A percentile compares a stretch with the other conserved stretches of the same genome.
phyloP scores from a whole-genome alignment of 1,140 invertebrate genomes.

The Micrasema minimum region DNA sequence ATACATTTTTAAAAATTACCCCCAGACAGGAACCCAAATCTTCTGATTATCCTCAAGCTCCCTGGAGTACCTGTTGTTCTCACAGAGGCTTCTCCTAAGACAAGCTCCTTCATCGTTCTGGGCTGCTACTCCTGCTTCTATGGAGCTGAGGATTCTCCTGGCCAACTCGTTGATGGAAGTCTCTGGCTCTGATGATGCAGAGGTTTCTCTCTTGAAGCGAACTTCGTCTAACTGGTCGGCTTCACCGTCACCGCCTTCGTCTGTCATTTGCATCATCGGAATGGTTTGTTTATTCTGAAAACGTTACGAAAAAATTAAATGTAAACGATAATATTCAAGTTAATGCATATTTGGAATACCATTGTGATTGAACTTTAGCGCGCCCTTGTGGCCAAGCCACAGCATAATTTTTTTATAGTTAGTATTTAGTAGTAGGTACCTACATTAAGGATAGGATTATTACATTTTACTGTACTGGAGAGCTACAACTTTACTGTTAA shows the following conservation, averaged over 20 bases:
- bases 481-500: too few relatives aligned
- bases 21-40: constrained; percentile 77
- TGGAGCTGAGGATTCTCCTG: constrained; percentile 60
- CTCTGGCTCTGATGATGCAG: too few relatives aligned
- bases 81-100: constrained; percentile 71
- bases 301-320: too few relatives aligned
- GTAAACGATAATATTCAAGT: too few relatives aligned
- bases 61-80: constrained; percentile 72
- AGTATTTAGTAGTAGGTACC: too few relatives aligned
- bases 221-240: constrained; percentile 41
- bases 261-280: constrained; percentile 48
- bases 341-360: too few relatives aligned
- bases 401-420: too few relatives aligned
- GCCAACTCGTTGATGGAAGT: constrained; percentile 65
- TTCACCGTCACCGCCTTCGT: constrained; percentile 8
- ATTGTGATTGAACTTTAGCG: too few relatives aligned
- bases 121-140: constrained; percentile 66
- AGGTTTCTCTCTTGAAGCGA: constrained; percentile 38
- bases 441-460: too few relatives aligned
- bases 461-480: too few relatives aligned
- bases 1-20: too few relatives aligned
- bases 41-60: constrained; percentile 64
- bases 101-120: constrained; percentile 65
- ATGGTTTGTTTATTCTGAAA: constrained; percentile 47
- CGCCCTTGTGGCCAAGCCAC: too few relatives aligned